These are phyloP conservation scores for Otolemur crassicaudatus DNA, from an alignment of 2,797 vertebrate species.

Conservation along the genomic window DNA sequence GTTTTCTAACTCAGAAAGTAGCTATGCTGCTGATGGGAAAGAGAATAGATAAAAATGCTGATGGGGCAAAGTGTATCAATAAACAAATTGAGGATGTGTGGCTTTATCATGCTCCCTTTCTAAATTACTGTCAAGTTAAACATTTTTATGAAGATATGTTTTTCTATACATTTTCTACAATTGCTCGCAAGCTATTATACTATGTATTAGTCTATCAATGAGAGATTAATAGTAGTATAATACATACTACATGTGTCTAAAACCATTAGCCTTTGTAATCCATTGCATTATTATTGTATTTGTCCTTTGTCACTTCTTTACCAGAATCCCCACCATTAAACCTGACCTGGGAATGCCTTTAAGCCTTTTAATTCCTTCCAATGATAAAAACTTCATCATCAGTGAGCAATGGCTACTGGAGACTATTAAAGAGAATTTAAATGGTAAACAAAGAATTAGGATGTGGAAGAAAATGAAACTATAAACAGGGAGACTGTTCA, in stretches of 20 bases:
- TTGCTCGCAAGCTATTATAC: background rate
- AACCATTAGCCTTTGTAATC: background rate
- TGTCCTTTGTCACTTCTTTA: constrained; percentile 13
- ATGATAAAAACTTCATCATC: constrained; percentile 56
- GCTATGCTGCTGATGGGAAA: constrained; percentile 61
- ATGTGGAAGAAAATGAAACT: constrained; percentile 21
- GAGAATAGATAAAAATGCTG: constrained; percentile 57
- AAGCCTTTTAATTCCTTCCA: constrained; percentile 40
- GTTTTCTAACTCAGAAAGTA: constrained; percentile 78
- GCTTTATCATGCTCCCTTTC: constrained; percentile 11
- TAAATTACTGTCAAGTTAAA: constrained; percentile 46
- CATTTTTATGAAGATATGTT: constrained; percentile 53
- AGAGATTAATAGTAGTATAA: background rate
- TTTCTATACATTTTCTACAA: background rate
- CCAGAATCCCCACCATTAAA: background rate
- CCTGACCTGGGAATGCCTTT: constrained; percentile 22
- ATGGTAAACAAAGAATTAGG: background rate
- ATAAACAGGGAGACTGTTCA: background rate
- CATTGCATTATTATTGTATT: background rate
- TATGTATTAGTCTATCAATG: constrained; percentile 18
- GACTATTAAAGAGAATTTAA: constrained; percentile 60
- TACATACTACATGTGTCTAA: background rate
- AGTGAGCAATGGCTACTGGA: background rate
- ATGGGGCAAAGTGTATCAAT: constrained; percentile 66
- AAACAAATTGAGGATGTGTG: constrained; percentile 70